phyloP scores from a whole-genome alignment of 2,113 vertebrate species.

The Notarius lentiginosus region DNA sequence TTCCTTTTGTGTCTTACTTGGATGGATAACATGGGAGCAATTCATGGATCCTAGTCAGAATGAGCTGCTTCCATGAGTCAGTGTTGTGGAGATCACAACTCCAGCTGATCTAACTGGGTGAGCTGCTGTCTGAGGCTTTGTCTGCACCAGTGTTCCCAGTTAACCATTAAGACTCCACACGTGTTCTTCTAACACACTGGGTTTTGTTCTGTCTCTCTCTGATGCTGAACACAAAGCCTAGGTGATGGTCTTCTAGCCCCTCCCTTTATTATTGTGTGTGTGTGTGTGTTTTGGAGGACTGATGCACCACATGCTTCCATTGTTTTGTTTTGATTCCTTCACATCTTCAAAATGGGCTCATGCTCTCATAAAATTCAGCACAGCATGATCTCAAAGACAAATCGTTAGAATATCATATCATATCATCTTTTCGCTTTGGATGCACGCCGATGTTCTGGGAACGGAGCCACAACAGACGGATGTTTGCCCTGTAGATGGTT shows the following conservation, averaged over 20 bases:
- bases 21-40: not conserved
- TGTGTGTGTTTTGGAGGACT: not conserved
- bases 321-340: slow-evolving; percentile 9
- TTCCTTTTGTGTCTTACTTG: not conserved
- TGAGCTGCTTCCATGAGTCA: too few relatives aligned
- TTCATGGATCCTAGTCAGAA: not conserved
- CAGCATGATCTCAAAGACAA: not conserved
- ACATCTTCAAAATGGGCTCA: not conserved
- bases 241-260: slow-evolving; percentile 39
- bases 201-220: slow-evolving; percentile 32
- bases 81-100: not conserved
- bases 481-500: slow-evolving; percentile 42
- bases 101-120: not conserved
- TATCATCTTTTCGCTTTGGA: not conserved
- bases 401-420: too few relatives aligned
- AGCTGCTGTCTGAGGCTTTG: not conserved
- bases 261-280: slow-evolving; percentile 35
- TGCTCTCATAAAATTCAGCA: not conserved
- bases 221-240: slow-evolving; percentile 32
- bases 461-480: not conserved
- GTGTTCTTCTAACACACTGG: not conserved
- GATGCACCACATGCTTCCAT: slow-evolving; percentile 9
- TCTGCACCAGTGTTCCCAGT: not conserved
- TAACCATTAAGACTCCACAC: not conserved
- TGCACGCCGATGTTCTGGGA: slow-evolving; percentile 11